Base-by-base conservation (phyloP, 2,797 vertebrate genomes). In the Ficedula albicollis region DNA sequence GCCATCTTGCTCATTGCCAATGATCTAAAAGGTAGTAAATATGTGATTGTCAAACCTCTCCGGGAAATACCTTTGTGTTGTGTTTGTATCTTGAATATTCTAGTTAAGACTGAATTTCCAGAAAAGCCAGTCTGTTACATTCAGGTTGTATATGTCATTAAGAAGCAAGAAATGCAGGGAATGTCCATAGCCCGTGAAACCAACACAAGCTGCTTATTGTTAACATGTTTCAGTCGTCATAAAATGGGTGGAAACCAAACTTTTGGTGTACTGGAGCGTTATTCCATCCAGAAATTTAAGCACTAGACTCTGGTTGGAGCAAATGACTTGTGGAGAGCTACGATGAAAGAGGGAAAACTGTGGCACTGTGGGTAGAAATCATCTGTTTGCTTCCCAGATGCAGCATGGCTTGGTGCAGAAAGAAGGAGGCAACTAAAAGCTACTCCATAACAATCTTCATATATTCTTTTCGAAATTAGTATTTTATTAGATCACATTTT, bases 111-210 rank as follows among this genome's bases (percentile, higher is more conserved):
- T 81, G 77, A 93, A 79, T n/a, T 84, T 93, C 87, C 41, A 93
- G 93, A 84, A 93, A 88, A 94, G 58, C 80, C 70, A 77, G 75
- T 89, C 75, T 85, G 49, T 64, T 68, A 16, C 46, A 32, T 82
- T 77, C 38, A 60, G 64, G 15, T 77, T 69, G 16, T 34, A 15
- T 13, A 39, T 55, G 11, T 58, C 79, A 83, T 91, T 94, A 94
- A 73, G 54, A 73, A 81, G 11, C 23, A 81, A 58, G 59, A 89
- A 85, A 91, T 70, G 58, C 46, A 84, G 55, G 90, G 16, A 90
- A 54, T 26, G 23, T 59, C 58, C 21, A 46, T 59, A n/a, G n/a
- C n/a, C n/a, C n/a, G n/a, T n/a, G n/a, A n/a, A n/a, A n/a, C n/a
- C n/a, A n/a, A n/a, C n/a, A n/a, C n/a, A n/a, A n/a, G n/a, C 48